Conservation (phyloP, 1,140 invertebrate genomes). For the Sinella curviseta region DNA sequence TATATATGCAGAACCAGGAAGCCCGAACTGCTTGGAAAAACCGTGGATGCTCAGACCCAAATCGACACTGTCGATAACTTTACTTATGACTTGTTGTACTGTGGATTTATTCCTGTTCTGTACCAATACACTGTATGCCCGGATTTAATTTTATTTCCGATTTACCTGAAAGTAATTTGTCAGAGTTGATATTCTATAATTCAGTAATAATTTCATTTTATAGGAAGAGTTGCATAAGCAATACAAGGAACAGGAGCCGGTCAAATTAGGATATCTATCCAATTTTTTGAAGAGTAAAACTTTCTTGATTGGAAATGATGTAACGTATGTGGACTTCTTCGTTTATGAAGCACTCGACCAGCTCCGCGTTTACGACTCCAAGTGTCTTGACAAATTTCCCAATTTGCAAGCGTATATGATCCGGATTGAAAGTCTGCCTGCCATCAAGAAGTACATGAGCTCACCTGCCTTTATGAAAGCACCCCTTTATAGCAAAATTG, state of each 20-base stretch:
- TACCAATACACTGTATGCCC: not conserved
- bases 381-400: not conserved
- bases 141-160: not conserved
- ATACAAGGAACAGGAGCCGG: not conserved
- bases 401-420: constrained; percentile 23
- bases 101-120: not conserved
- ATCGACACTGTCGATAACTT: constrained; percentile 31
- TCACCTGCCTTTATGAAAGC: constrained; percentile 20
- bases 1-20: constrained; percentile 25
- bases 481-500: constrained; percentile 14
- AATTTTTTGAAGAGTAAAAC: not conserved
- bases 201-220: not conserved
- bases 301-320: constrained; percentile 15
- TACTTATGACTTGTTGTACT: constrained; percentile 27
- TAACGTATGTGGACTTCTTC: constrained; percentile 32
- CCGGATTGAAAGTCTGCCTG: constrained; percentile 17
- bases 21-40: constrained; percentile 20
- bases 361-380: not conserved
- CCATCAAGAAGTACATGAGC: constrained; percentile 29
- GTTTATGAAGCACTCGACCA: constrained; percentile 28
- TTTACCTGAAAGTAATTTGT: not conserved
- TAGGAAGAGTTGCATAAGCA: not conserved
- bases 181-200: not conserved
- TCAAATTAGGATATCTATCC: not conserved
- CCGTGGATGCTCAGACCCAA: not conserved